These are phyloP conservation scores for Orius laevigatus DNA, from an alignment of 1,140 invertebrate genomes.

Conservation along the genomic window DNA sequence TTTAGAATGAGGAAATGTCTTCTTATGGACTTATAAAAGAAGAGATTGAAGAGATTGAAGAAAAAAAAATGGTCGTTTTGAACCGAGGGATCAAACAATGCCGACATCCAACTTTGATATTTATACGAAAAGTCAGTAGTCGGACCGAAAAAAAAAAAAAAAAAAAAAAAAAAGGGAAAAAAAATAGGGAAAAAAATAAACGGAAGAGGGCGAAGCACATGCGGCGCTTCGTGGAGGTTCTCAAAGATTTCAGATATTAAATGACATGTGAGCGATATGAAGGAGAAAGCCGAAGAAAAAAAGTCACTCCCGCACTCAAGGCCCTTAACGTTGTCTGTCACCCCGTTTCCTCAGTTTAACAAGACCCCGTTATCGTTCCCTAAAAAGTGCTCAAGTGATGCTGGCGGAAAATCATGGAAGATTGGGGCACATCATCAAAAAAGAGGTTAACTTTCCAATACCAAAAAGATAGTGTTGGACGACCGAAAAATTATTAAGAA, in stretches of 20 bases:
- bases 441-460: slow-evolving; percentile 44
- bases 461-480: slow-evolving; percentile 11
- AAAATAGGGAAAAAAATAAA: no score
- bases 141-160: slow-evolving; percentile 18
- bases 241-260: slow-evolving; percentile 31
- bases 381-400: slow-evolving; percentile 85
- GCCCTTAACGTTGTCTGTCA: no score
- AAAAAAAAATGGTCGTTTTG: slow-evolving; percentile 80
- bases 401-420: slow-evolving; percentile 90
- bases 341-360: no score
- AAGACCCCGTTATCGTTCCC: slow-evolving; percentile 93
- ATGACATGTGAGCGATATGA: no score
- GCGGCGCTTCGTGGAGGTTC: slow-evolving; percentile 21
- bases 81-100: slow-evolving; percentile 89
- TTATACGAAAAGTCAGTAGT: slow-evolving; percentile 29
- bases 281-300: slow-evolving; percentile 41
- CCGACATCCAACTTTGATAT: slow-evolving; percentile 70
- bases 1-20: slow-evolving; percentile 79
- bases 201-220: no score
- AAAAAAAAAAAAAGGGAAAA: no score
- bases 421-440: slow-evolving; percentile 87
- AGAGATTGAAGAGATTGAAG: slow-evolving; percentile 79
- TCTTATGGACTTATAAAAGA: slow-evolving; percentile 64
- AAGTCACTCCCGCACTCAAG: slow-evolving; percentile 78
- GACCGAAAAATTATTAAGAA: no score